Base-by-base conservation (phyloP, 2,888 invertebrate species). In the Leptura quadrifasciata region DNA sequence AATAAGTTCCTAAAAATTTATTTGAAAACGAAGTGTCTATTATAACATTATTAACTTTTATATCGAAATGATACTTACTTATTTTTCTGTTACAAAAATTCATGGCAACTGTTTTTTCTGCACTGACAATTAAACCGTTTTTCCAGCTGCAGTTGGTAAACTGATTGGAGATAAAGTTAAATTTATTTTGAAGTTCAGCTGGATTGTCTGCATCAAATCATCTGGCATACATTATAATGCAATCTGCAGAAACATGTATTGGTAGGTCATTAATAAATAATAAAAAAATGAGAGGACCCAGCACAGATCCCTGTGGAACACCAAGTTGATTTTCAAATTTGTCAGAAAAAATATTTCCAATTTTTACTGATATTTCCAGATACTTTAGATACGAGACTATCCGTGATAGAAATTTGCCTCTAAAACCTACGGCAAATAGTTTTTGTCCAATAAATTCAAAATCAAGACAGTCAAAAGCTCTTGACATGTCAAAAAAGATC, bases 21-120 rank as follows among this genome's bases (percentile, higher is more conserved):
- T 5, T 39, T 39, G 35, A 39, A 10, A 1, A 10, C 9, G 35
- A 39, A 9, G 10, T 9, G 5, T 39, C 1, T 9, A 39, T 39
- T 9, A 10, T 39, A 39, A n/a, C n/a, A n/a, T n/a, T n/a, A n/a
- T n/a, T n/a, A n/a, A n/a, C n/a, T n/a, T n/a, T n/a, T n/a, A n/a
- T 39, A 10, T 39, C 10, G 35, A 39, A 10, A 10, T 8, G 10
- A 9, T 39, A 8, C 10, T 9, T 10, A 39, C n/a, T n/a, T n/a
- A n/a, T 39, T 39, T 39, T 39, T 1, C 35, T 27, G 27, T 27
- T 27, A 8, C 8, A 18, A 57, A 57, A 57, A 10, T 57, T 6
- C 58, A 58, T 58, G 21, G 15, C 10, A 15, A 58, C 24, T n/a
- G 24, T 58, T 24, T 58, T 58, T 15, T 58, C 58, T 2, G 58